Evolutionary conservation across 2,888 invertebrate genomes (phyloP).

Genomic region (Pollenia angustigena): DNA sequence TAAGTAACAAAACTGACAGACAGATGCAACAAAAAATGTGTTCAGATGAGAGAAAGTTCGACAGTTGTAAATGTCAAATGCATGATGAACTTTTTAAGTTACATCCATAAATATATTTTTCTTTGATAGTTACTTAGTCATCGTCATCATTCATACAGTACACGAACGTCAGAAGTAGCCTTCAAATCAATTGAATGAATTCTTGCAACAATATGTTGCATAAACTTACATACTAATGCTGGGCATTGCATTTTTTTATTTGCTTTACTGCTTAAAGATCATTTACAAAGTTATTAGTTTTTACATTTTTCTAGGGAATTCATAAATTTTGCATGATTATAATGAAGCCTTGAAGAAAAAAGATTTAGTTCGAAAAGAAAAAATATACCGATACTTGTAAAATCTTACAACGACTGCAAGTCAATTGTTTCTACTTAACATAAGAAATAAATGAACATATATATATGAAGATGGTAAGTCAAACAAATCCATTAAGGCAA

Average conservation of each 20-base stretch:
- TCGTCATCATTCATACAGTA: constrained; percentile 28
- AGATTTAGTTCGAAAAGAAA: background rate
- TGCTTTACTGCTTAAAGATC: constrained; percentile 43
- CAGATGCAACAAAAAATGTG: constrained; percentile 16
- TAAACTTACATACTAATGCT: background rate
- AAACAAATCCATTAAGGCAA: too few relatives aligned
- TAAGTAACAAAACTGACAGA: constrained; percentile 24
- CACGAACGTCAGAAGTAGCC: constrained; percentile 19
- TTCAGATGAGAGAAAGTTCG: constrained; percentile 61
- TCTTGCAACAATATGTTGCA: background rate
- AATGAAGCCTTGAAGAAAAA: background rate
- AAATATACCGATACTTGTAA: background rate
- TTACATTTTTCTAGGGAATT: constrained; percentile 36
- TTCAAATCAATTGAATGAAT: constrained; percentile 57
- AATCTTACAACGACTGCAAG: constrained; percentile 10
- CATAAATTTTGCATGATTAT: background rate
- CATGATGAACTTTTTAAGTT: constrained; percentile 59
- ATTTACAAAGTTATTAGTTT: constrained; percentile 28
- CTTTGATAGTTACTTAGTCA: constrained; percentile 38
- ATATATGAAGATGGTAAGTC: too few relatives aligned
- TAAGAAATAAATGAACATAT: constrained; percentile 23
- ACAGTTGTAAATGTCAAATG: constrained; percentile 61
- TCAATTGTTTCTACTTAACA: constrained; percentile 30
- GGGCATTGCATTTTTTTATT: constrained; percentile 15
- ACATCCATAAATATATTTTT: constrained; percentile 47